Conservation (phyloP, 2,888 invertebrate genomes). For the Cosmorhoe ocellata region DNA sequence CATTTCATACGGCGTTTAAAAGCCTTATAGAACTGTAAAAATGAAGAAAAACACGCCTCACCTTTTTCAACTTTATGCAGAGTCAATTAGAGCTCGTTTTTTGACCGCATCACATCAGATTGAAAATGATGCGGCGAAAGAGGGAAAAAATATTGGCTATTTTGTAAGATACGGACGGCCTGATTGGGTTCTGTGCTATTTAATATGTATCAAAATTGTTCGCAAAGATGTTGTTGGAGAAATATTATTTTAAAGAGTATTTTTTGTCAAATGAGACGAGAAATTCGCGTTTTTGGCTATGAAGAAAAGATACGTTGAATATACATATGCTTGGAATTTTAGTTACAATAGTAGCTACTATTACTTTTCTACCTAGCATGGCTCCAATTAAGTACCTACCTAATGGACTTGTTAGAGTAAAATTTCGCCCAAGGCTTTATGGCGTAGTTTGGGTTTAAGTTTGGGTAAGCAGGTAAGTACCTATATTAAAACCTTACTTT, state of each 20-base stretch:
- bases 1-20: slow-evolving; percentile 7
- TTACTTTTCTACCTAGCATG: too few relatives aligned
- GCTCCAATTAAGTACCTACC: too few relatives aligned
- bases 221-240: not conserved
- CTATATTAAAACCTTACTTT: too few relatives aligned
- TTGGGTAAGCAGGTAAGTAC: too few relatives aligned
- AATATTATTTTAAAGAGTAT: not conserved
- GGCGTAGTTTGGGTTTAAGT: too few relatives aligned
- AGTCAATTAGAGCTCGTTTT: slow-evolving; percentile 14
- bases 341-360: too few relatives aligned
- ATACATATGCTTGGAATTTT: too few relatives aligned
- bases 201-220: not conserved
- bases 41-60: slow-evolving; percentile 1
- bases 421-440: too few relatives aligned
- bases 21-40: slow-evolving; percentile 7
- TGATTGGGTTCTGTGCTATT: slow-evolving; percentile 6
- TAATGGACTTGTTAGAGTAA: too few relatives aligned
- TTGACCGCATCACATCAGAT: slow-evolving; percentile 14
- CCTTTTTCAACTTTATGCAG: slow-evolving; percentile 12
- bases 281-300: too few relatives aligned
- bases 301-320: too few relatives aligned
- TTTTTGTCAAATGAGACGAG: too few relatives aligned
- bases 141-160: slow-evolving; percentile 10
- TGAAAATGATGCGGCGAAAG: slow-evolving; percentile 11
- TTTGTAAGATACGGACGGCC: slow-evolving; percentile 4